Conservation (phyloP, 2,113 vertebrate genomes). For the Elachura formosa region DNA sequence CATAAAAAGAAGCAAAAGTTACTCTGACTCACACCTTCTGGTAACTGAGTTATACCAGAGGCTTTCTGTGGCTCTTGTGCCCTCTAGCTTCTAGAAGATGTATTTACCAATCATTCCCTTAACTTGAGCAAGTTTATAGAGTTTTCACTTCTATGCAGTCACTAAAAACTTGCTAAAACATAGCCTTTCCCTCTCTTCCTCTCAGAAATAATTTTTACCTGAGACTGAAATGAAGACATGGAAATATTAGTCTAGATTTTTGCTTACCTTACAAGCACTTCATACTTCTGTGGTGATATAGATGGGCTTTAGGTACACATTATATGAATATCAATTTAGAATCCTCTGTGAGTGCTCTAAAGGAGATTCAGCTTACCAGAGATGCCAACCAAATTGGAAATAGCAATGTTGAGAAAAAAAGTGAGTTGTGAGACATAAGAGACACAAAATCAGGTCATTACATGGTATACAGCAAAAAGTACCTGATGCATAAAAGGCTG, state of each 20-base stretch:
- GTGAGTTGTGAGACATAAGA: background rate
- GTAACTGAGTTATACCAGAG: background rate
- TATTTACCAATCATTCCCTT: background rate
- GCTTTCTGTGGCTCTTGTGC: conserved; percentile 43
- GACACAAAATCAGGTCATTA: background rate
- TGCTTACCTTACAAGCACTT: background rate
- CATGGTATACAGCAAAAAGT: background rate
- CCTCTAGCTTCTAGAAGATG: conserved; percentile 61
- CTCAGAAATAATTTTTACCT: background rate
- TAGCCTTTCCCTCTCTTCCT: background rate
- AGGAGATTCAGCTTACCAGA: background rate
- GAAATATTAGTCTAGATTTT: background rate
- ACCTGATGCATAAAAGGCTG: background rate
- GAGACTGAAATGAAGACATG: background rate
- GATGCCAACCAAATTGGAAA: background rate
- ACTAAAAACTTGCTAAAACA: background rate
- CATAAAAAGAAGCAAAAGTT: background rate
- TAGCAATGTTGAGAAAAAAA: background rate
- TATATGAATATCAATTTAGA: background rate
- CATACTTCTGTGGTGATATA: background rate
- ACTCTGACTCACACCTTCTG: background rate
- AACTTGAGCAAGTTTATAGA: background rate
- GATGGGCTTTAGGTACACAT: background rate
- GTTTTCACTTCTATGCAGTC: background rate
- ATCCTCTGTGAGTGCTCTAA: background rate